Evolutionary conservation across 2,888 invertebrate genomes (phyloP).

Genomic region (Sicus ferrugineus): DNA sequence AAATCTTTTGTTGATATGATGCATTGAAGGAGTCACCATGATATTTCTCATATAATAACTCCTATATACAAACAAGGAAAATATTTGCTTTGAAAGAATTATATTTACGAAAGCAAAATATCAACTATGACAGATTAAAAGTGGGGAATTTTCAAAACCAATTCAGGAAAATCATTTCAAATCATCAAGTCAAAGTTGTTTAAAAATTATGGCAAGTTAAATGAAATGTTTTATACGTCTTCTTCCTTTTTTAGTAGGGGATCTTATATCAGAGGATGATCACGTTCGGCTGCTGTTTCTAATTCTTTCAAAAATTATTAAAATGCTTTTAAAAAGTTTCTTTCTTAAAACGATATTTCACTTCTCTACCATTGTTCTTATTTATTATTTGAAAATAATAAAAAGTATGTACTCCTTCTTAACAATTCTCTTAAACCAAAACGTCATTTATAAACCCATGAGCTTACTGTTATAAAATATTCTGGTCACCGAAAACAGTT

Average conservation of each 20-base stretch:
- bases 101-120: constrained; percentile 44
- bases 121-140: constrained; percentile 45
- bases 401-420: constrained; percentile 23
- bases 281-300: constrained; percentile 44
- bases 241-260: constrained; percentile 47
- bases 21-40: constrained; percentile 43
- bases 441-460: constrained; percentile 45
- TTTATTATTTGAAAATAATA: constrained; percentile 19
- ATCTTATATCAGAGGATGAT: constrained; percentile 46
- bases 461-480: constrained; percentile 43
- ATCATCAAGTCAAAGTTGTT: constrained; percentile 25
- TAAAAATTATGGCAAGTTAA: constrained; percentile 46
- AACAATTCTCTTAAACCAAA: constrained; percentile 44
- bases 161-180: constrained; percentile 39
- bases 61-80: constrained; percentile 40
- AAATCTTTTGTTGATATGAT: constrained; percentile 44
- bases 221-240: constrained; percentile 45
- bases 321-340: constrained; percentile 38
- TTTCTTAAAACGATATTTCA: constrained; percentile 28
- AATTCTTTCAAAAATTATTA: constrained; percentile 45
- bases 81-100: constrained; percentile 43
- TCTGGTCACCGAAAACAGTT: constrained; percentile 42
- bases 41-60: constrained; percentile 42
- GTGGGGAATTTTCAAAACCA: constrained; percentile 42
- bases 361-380: constrained; percentile 26